Evolutionary conservation across 2,888 invertebrate species (phyloP), one percentile per base, ranked within the genome.

Genomic region (Zele albiditarsus): DNA sequence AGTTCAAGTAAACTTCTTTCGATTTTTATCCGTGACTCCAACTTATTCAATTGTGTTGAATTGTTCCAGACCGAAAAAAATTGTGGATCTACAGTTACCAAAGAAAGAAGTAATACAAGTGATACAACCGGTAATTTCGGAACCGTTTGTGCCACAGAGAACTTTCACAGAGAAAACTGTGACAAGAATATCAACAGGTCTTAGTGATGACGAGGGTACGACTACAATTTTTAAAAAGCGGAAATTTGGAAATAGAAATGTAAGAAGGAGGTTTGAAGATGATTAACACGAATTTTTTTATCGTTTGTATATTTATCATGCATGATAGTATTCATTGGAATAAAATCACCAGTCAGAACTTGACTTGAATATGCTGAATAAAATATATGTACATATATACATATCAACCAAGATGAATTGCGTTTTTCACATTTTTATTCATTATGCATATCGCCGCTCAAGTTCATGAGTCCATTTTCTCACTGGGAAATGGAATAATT

Each of bases 51-150:
- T 38, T 73, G n/a, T 77, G 74, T 38, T 71, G 58, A 70, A 31
- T 70, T 77, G 76, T 74, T 90, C 53, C 86, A 93, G 93, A 73
- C 89, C 90, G 49, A 87, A 85, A 31, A 89, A 91, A 81, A 89
- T 90, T 23, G 87, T 95, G 1, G 95, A 96, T 88, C 91, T 94
- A 63, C 94, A 96, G 84, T 88, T 96, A 73, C 96, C 96, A 0
- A 89, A 90, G 62, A 89, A 90, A 74, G 79, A 80, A 0, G 84
- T 89, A 0, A 78, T 82, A 38, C 82, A 81, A 4, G 82, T 89
- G 1, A 91, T 91, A 3, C 90, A 90, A 0, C 91, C 92, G 0
- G 79, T 77, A 12, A 82, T 75, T 27, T 58, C 72, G 2, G 87
- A 91, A 69, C 88, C 91, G 57, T 90, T 91, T 75, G 90, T 91